These are phyloP conservation scores for Emesis furor DNA, from an alignment of 2,888 invertebrate species.

Conservation along the genomic window DNA sequence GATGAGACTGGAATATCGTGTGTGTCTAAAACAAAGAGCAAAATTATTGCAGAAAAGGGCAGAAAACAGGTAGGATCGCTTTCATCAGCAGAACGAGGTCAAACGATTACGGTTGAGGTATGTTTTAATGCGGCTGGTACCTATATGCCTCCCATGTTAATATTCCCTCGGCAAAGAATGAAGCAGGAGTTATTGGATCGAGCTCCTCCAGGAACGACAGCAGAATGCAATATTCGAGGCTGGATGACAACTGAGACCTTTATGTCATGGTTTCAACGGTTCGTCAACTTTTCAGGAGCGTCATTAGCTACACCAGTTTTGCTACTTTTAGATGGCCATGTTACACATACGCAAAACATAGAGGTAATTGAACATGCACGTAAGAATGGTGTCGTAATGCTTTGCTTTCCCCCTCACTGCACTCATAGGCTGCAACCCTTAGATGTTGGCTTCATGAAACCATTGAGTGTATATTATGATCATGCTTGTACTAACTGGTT, in stretches of 20 bases:
- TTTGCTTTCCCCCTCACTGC: conserved; percentile 72
- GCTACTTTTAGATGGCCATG: conserved; percentile 60
- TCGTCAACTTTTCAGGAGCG: conserved; percentile 58
- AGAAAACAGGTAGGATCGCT: conserved; percentile 75
- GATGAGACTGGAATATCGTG: conserved; percentile 77
- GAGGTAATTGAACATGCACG: conserved; percentile 64
- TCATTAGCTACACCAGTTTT: conserved; percentile 45
- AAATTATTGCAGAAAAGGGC: conserved; percentile 75
- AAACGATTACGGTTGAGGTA: conserved; percentile 74
- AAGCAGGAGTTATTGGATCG: background rate
- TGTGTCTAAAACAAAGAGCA: conserved; percentile 66
- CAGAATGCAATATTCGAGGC: conserved; percentile 65
- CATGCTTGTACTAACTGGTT: conserved; percentile 68
- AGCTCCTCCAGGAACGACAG: too few species aligned
- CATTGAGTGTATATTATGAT: conserved; percentile 69
- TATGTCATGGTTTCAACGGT: conserved; percentile 62
- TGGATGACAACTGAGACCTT: conserved; percentile 70
- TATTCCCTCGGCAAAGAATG: conserved; percentile 75
- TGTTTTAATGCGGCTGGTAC: conserved; percentile 74
- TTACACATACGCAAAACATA: conserved; percentile 65
- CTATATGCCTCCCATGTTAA: conserved; percentile 72
- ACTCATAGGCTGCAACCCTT: conserved; percentile 54
- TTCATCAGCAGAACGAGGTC: conserved; percentile 76
- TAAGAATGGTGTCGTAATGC: conserved; percentile 61
- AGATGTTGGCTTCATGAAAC: conserved; percentile 71